Percentiles rank a stretch among this genome's conserved stretches.
Conservation (phyloP, 2,113 vertebrate genomes). For the Caranx ignobilis region DNA sequence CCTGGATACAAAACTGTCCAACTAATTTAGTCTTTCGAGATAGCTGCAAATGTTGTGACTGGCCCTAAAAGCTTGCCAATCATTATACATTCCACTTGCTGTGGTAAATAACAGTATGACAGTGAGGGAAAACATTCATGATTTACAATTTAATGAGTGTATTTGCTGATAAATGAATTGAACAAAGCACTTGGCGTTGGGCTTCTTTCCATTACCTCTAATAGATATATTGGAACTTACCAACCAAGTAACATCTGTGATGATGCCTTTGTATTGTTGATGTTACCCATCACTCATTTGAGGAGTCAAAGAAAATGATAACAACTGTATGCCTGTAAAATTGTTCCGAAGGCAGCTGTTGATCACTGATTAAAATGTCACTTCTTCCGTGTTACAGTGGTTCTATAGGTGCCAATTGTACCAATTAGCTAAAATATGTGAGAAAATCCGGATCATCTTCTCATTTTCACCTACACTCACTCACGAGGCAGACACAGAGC, state of each 20-base stretch:
- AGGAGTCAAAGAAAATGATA: no score
- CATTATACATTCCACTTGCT: not conserved
- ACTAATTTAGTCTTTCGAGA: slow-evolving; percentile 57
- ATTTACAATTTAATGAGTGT: not conserved
- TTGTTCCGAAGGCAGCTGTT: not conserved
- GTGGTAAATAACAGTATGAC: not conserved
- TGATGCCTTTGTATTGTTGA: no score
- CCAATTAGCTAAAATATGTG: not conserved
- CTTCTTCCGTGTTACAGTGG: not conserved
- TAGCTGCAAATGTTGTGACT: slow-evolving; percentile 74
- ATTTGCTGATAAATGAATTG: no score
- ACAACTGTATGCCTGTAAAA: not conserved
- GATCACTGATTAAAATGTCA: not conserved
- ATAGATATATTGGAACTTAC: not conserved
- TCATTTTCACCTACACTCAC: not conserved
- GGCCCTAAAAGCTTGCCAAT: slow-evolving; percentile 40
- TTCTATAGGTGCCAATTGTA: not conserved
- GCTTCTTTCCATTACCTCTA: not conserved
- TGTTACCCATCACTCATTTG: no score
- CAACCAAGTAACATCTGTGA: no score
- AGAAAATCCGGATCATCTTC: not conserved
- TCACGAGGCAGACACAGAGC: no score
- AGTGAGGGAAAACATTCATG: not conserved
- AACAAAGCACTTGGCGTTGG: not conserved
- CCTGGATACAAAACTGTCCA: slow-evolving; percentile 57